Base-by-base conservation (phyloP, 2,797 vertebrate species). In the Hydrophis major region DNA sequence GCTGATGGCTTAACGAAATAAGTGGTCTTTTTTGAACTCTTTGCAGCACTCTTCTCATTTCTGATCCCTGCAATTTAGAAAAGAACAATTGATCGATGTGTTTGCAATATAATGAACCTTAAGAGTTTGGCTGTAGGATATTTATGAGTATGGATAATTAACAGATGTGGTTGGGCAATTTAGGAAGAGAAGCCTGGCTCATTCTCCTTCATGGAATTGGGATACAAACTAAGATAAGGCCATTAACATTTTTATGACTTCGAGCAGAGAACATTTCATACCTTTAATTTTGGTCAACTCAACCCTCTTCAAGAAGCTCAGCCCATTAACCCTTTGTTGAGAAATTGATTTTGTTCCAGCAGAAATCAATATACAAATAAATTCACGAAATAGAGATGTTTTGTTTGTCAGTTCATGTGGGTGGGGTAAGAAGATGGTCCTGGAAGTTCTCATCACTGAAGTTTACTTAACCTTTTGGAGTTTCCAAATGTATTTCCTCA, bases 41-140 rank as follows among this genome's bases (percentile, higher is more conserved):
- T 63, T n/a, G 27, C 83, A 10, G 27, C 83, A 6, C 32, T 53
- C 59, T 42, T 87, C 78, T 55, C 83, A 11, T 56, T 87, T 47
- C 74, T 42, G 37, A 83, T 83, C 42, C 32, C 7, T 55, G 88
- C 59, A 86, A 57, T 89, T 47, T 55, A 27, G 32, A 27, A 63
- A 63, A 53, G 6, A 6, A 37, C 27, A 86, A 28, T 86, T 13
- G 14, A 37, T 4, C 32, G 27, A 53, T 63, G 12, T 28, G 56
- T 28, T 25, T 74, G 8, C 50, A n/a, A 53, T 13, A 89, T 57
- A 87, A 60, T 78, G 57, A 47, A 11, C 32, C 92, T 92, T 87
- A 88, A 93, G 50, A 37, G 86, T 90, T 88, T 90, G 74, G 89
- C 93, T 90, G 89, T 37, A 93, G 87, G 87, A 37, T 7, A 91